Evolutionary conservation across 2,888 invertebrate species (phyloP).

Genomic region (Helobdella robusta): DNA sequence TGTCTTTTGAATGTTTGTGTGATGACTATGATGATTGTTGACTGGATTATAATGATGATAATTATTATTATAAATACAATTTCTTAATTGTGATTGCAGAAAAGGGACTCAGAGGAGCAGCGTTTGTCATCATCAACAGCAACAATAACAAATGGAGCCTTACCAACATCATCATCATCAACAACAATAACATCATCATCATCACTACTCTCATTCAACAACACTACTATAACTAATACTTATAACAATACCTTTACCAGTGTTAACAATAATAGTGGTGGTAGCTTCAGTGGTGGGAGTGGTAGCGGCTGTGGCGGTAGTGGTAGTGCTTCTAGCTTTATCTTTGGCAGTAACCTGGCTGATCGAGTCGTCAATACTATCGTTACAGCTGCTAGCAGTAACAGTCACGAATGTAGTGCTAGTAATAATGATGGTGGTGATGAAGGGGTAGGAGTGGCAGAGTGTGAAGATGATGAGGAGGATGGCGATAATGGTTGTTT

Average conservation of each 20-base stretch:
- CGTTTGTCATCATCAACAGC: too few relatives aligned
- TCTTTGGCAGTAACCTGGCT: constrained; percentile 82
- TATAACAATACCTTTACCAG: neutral
- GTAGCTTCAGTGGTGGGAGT: too few relatives aligned
- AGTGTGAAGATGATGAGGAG: neutral
- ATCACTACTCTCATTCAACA: neutral
- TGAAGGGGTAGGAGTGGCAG: neutral
- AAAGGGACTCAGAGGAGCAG: too few relatives aligned
- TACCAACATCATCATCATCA: neutral
- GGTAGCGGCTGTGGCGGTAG: too few relatives aligned
- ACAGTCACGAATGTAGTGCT: too few relatives aligned
- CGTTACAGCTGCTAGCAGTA: neutral
- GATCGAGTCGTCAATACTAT: constrained; percentile 59
- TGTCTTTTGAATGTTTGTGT: too few relatives aligned
- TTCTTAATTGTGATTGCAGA: too few relatives aligned
- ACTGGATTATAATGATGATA: too few relatives aligned
- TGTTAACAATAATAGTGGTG: constrained; percentile 23
- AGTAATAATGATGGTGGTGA: too few relatives aligned
- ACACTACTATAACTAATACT: neutral
- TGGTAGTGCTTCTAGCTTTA: constrained; percentile 66
- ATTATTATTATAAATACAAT: too few relatives aligned
- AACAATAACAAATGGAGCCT: neutral
- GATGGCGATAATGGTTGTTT: neutral
- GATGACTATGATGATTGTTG: too few relatives aligned
- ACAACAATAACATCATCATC: too few relatives aligned